A percentile compares a stretch with the other conserved stretches of the same genome.
These are phyloP conservation scores for Hemibagrus wyckioides DNA, from an alignment of 2,113 vertebrate genomes.

Conservation along the genomic window DNA sequence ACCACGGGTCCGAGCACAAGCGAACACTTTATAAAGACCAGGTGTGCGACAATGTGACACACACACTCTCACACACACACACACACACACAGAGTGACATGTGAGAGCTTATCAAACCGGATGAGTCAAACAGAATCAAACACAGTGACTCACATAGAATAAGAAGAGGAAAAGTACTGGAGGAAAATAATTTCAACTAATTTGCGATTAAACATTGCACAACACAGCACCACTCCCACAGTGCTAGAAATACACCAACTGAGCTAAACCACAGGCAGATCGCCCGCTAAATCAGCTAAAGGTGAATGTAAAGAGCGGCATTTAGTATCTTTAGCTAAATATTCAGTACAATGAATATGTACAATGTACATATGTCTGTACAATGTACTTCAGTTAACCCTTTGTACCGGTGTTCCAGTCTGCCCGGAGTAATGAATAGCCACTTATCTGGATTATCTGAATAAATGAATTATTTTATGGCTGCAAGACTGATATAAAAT, in stretches of 20 bases:
- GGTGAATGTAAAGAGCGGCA: not conserved
- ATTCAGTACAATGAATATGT: not conserved
- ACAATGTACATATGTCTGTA: not conserved
- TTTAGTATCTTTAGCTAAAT: not conserved
- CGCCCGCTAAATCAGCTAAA: not conserved
- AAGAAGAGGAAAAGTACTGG: constrained; percentile 23
- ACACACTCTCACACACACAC: constrained; percentile 16
- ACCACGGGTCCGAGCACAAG: not conserved
- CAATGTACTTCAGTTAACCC: not conserved
- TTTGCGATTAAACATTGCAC: not conserved
- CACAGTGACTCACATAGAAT: constrained; percentile 14
- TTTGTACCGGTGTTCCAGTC: no score
- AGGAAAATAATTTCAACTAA: not conserved
- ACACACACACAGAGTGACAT: not conserved
- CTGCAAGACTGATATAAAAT: no score
- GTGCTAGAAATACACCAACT: not conserved
- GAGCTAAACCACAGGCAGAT: not conserved
- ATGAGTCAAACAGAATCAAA: constrained; percentile 9
- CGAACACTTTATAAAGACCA: not conserved
- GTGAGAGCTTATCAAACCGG: not conserved
- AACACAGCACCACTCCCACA: not conserved
- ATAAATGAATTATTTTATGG: no score
- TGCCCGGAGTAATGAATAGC: no score
- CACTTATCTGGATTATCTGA: no score
- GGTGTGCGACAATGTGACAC: not conserved